A percentile compares a stretch with the other conserved stretches of the same genome.
phyloP scores from a whole-genome alignment of 2,888 invertebrate species.

The Orthosia gothica region DNA sequence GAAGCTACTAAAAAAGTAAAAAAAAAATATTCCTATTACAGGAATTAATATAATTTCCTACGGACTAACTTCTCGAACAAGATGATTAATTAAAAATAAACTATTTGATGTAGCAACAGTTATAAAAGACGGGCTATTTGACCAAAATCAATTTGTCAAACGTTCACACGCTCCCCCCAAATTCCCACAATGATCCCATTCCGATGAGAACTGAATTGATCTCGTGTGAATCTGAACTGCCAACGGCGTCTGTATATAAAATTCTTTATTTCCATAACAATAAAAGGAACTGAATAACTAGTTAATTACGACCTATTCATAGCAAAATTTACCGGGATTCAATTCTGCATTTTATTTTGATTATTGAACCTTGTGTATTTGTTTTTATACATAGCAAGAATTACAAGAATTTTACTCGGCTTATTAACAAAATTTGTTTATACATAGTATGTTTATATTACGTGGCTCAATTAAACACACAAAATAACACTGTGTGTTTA shows the following conservation, averaged over 20 bases:
- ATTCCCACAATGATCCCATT: not conserved
- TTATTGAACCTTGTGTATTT: not conserved
- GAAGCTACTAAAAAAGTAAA: no score
- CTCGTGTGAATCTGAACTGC: conserved; percentile 22
- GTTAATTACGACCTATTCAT: not conserved
- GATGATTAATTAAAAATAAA: no score
- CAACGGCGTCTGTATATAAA: conserved; percentile 3
- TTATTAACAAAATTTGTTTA: no score
- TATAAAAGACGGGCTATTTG: no score
- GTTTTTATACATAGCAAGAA: no score
- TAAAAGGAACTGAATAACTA: not conserved
- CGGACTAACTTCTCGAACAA: no score
- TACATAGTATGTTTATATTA: no score
- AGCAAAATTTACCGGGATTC: no score
- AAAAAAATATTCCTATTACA: no score
- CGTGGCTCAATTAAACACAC: not conserved
- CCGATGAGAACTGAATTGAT: conserved; percentile 9
- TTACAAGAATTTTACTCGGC: not conserved
- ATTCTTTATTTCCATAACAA: conserved; percentile 2
- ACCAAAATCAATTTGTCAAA: not conserved
- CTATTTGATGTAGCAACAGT: no score
- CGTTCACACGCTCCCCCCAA: not conserved
- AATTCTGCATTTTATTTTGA: not conserved
- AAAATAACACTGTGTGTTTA: conserved; percentile 15
- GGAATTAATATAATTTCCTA: no score